Conservation (phyloP, 2,113 vertebrate species). For the Brevimyrus niger region DNA sequence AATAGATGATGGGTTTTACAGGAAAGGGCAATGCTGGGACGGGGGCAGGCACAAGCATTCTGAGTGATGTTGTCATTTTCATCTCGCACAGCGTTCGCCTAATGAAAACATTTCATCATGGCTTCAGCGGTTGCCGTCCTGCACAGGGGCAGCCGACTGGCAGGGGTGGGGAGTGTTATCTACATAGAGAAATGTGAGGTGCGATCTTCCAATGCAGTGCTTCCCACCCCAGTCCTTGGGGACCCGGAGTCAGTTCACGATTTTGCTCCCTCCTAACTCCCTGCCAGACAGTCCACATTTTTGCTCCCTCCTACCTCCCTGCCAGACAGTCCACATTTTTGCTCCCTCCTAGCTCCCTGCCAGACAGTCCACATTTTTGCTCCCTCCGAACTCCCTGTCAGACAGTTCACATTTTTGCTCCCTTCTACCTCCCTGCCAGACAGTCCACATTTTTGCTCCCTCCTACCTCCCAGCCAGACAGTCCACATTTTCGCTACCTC, state of each 20-base stretch:
- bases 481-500: too few relatives aligned
- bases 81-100: neutral
- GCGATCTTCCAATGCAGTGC: neutral
- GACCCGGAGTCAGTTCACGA: neutral
- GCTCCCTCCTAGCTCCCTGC: neutral
- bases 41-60: too few relatives aligned
- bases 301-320: neutral
- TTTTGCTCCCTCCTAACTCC: neutral
- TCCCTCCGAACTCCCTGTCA: too few relatives aligned
- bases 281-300: neutral
- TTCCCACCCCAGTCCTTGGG: neutral
- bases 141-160: too few relatives aligned
- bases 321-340: too few relatives aligned
- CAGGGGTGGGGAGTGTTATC: neutral
- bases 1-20: neutral
- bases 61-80: neutral
- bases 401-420: neutral
- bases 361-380: too few relatives aligned
- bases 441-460: neutral
- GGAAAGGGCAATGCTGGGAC: neutral
- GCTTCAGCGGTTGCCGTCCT: neutral
- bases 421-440: too few relatives aligned
- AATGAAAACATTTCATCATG: constrained; percentile 14
- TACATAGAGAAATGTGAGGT: neutral
- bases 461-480: neutral